Evolutionary conservation across 2,797 vertebrate genomes (phyloP), one percentile per base, ranked within the genome.

Genomic region (Toxotes lorentzi): DNA sequence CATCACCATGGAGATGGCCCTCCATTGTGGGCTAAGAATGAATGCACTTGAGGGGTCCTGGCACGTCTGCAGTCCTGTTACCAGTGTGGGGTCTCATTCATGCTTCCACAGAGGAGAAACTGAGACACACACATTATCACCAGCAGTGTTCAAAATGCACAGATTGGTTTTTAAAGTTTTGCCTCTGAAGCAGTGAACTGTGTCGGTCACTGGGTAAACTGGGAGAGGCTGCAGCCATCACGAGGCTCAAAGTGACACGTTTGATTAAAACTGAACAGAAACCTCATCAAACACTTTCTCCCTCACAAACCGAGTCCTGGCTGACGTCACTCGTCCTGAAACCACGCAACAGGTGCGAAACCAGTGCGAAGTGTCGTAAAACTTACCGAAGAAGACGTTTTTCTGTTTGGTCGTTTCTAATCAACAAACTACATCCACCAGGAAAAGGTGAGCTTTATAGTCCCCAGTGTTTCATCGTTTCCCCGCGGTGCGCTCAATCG

Each of bases 41-140:
- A 82, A 79, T 83, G 84, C 89, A 83, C 91, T 92, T 91, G 88
- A 94, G 89, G 86, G 90, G 89, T 89, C 90, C 92, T 90, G 84
- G 89, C 91, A 90, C 85, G 84, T 91, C 86, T 82, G 66, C 75
- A 59, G 75, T 71, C 50, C 79, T 45, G 76, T 54, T 64, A 51
- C 74, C 64, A 81, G 76, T 51, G 38, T 47, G 58, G 82, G 58
- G 51, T 67, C 63, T 85, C 91, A 85, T 87, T 89, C 82, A 89
- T 41, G 27, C 68, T 23, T 58, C 32, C 57, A 60, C 35, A 8
- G 24, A 64, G 73, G 51, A 72, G 57, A 59, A 35, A 0, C 5
- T 60, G 12, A 79, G 57, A 51, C 34, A 48, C 58, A 60, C 19
- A 43, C 17, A 80, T 60, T 48, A 16, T 14, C 41, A 43, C 2